Base-by-base conservation (phyloP, 1,140 invertebrate genomes). In the Odontomachus brunneus region DNA sequence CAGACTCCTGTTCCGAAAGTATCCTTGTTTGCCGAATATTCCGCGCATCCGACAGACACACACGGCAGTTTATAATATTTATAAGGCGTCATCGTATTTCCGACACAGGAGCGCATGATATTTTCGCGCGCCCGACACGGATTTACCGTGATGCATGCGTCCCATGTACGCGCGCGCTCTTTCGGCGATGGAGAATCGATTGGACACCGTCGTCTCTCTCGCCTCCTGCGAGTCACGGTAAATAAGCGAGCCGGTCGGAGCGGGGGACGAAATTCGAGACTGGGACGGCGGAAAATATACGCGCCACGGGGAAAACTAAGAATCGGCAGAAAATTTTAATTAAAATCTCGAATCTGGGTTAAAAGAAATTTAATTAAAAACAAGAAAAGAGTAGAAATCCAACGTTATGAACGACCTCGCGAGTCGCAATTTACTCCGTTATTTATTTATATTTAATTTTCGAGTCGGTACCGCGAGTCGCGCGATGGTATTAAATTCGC, bases 151-250 rank as follows among this genome's bases (percentile, higher is more conserved):
- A 53, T 57, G 48, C 60, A 53, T 53, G 38, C 19, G 19, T 19
- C 44, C 38, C 29, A n/a, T 78, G 22, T 80, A 71, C 17, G 17
- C 33, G 66, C 83, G 22, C n/a, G 55, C 38, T 83, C 82, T 86
- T 75, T 87, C 51, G 65, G 57, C 57, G 84, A 78, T 83, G 63
- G 69, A 55, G 85, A 66, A 87, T 87, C 85, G 85, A 86, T 87
- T 83, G 84, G 53, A 86, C 72, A 51, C 62, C 15, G 33, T 72
- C 19, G 44, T 57, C 29, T n/a, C 2, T 33, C 78, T 83, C 84
- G 59, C 22, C 78, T 87, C 11, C 44, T 76, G 63, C 65, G 11
- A 83, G 85, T 86, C 71, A 86, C 69, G 17, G 80, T 83, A 86
- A 83, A 86, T 67, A 83, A n/a, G 44, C 73, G 75, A 87, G 82